Evolutionary conservation across 2,113 vertebrate species (phyloP).

Genomic region (Xyliphius kryptos): DNA sequence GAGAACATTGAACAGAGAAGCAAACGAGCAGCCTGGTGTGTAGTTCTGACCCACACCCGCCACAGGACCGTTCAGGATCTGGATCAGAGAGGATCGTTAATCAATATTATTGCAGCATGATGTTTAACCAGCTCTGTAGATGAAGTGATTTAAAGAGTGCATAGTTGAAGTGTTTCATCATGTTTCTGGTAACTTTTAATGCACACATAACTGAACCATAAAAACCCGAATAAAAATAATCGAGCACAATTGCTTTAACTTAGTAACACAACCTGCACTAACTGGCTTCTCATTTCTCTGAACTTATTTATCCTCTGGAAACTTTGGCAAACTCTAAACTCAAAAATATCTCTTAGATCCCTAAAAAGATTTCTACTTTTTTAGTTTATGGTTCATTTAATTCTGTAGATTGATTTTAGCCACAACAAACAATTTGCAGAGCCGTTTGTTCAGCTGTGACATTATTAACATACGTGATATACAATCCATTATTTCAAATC

Average conservation of each 20-base stretch:
- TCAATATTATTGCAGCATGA: slow-evolving; percentile 61
- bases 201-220: background rate
- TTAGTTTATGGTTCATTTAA: too few relatives aligned
- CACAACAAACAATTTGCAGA: too few relatives aligned
- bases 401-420: too few relatives aligned
- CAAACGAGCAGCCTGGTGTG: background rate
- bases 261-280: background rate
- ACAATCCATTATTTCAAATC: too few relatives aligned
- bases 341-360: background rate
- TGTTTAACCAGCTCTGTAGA: slow-evolving; percentile 39
- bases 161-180: slow-evolving; percentile 57
- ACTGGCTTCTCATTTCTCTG: slow-evolving; percentile 15
- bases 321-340: background rate
- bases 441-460: too few relatives aligned
- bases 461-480: too few relatives aligned
- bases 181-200: slow-evolving; percentile 17
- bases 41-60: background rate
- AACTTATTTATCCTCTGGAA: background rate
- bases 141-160: slow-evolving; percentile 54
- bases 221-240: slow-evolving; percentile 3
- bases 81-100: slow-evolving; percentile 11
- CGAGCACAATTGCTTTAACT: slow-evolving; percentile 19
- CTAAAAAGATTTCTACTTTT: background rate
- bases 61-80: background rate
- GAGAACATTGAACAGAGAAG: slow-evolving; percentile 1